These are phyloP conservation scores for Timema podura DNA, from an alignment of 2,888 invertebrate genomes.

Conservation along the genomic window DNA sequence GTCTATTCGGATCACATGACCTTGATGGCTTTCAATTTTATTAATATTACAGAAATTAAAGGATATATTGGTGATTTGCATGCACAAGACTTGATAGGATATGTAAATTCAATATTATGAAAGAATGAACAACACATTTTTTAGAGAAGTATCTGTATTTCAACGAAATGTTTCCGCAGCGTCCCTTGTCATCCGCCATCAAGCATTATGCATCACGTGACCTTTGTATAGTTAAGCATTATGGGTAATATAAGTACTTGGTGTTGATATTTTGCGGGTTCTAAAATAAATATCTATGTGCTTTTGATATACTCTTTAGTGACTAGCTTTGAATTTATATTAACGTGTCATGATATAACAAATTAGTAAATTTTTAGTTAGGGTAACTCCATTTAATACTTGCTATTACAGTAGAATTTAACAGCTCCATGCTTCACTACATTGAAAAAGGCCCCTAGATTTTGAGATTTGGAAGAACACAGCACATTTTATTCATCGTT, in stretches of 20 bases:
- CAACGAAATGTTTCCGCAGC: constrained; percentile 23
- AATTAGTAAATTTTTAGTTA: too few species aligned
- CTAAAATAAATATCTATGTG: too few species aligned
- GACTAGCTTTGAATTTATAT: too few species aligned
- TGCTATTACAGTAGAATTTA: too few species aligned
- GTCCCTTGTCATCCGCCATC: constrained; percentile 24
- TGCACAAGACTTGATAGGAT: not conserved
- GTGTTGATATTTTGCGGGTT: constrained; percentile 1
- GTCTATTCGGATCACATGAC: constrained; percentile 40
- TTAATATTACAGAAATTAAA: constrained; percentile 19
- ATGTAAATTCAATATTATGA: not conserved
- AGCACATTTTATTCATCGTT: too few species aligned
- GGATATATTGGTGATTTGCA: constrained; percentile 14
- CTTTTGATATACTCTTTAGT: too few species aligned
- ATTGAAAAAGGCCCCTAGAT: too few species aligned
- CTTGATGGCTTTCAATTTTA: constrained; percentile 26
- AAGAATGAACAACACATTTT: not conserved
- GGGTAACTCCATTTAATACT: too few species aligned
- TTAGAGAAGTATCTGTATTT: constrained; percentile 10
- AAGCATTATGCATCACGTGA: constrained; percentile 28
- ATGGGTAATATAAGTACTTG: constrained; percentile 22
- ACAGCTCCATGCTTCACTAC: too few species aligned
- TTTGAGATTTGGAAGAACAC: too few species aligned
- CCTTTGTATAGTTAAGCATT: constrained; percentile 14
- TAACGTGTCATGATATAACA: too few species aligned